Base-by-base conservation (phyloP, 2,797 vertebrate species). In the Chaetodon trifasciatus region DNA sequence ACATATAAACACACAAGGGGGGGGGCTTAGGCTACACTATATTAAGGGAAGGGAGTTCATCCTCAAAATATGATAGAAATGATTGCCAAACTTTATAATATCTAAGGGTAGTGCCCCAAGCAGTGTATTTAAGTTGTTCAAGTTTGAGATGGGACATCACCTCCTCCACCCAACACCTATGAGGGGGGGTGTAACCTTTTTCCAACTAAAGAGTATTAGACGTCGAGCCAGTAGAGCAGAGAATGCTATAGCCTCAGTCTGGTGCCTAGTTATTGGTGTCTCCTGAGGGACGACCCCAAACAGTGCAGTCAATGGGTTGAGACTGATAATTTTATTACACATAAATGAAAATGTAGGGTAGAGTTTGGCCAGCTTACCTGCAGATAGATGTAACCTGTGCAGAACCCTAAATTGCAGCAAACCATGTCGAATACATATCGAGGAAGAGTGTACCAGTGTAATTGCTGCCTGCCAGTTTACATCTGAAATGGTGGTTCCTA, bases 81-180 rank as follows among this genome's bases (percentile, higher is more conserved):
- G 42, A 12, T 44, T 44, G 42, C 42, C 42, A 44, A 13, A 44
- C 42, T n/a, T n/a, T 44, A 13, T 44, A 44, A 12, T 44, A 13
- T 44, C 42, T 44, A 44, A 4, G 42, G 42, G 13, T 44, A 44
- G 42, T 13, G 2, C 40, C 40, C 1, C 40, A 3, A 11, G 9
- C 40, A 40, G 40, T 12, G 42, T 44, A 44, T 44, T 44, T 44
- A 35, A 57, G 32, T 21, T 50, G n/a, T n/a, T n/a, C 5, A 50
- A 56, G 53, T 56, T 56, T 32, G 24, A 56, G 53, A 57, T n/a
- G n/a, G n/a, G n/a, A n/a, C 55, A 57, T 57, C 24, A 57, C 55
- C 6, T 57, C 55, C 55, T 57, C 55, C 28, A 57, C 55, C 28
- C 28, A 57, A 4, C 15, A 1, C 16, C 55, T 19, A 35, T 35